Conservation (phyloP, 30 jellyfish, hydroid and myxozoan genomes). For the Aurelia sp. region DNA sequence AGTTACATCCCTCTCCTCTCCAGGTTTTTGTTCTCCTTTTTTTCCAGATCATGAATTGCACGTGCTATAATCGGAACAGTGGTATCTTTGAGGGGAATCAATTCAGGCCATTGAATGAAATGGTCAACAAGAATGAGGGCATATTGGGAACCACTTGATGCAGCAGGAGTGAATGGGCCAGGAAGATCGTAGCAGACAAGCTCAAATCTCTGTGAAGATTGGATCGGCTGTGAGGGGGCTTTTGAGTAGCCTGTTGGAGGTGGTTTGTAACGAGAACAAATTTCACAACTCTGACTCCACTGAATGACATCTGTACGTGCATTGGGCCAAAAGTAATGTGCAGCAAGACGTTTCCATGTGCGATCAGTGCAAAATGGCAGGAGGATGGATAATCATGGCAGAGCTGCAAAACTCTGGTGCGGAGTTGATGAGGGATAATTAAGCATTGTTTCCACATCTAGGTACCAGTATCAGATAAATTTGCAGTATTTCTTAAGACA, state of each 20-base stretch:
- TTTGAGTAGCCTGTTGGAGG: slow-evolving; percentile 28
- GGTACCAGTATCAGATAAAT: neutral
- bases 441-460: slow-evolving; percentile 22
- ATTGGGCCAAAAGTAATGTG: slow-evolving; percentile 23
- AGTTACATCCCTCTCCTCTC: too few species aligned
- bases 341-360: slow-evolving; percentile 27
- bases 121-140: neutral
- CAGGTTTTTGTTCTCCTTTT: too few species aligned
- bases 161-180: too few species aligned
- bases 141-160: neutral
- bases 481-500: neutral
- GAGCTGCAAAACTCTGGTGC: slow-evolving; percentile 1
- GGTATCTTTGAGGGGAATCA: slow-evolving; percentile 29
- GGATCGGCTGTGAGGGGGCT: slow-evolving; percentile 10
- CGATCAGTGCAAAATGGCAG: slow-evolving; percentile 35
- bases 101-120: slow-evolving; percentile 33
- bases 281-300: slow-evolving; percentile 25
- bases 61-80: slow-evolving; percentile 27
- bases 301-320: neutral
- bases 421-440: slow-evolving; percentile 15
- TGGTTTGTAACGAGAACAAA: slow-evolving; percentile 8
- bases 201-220: neutral
- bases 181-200: neutral
- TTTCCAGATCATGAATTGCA: too few species aligned
- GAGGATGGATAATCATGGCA: slow-evolving; percentile 46